Percentiles rank a stretch among this genome's conserved stretches.
Conservation (phyloP, 2,888 invertebrate species). For the Antheraea yamamai region DNA sequence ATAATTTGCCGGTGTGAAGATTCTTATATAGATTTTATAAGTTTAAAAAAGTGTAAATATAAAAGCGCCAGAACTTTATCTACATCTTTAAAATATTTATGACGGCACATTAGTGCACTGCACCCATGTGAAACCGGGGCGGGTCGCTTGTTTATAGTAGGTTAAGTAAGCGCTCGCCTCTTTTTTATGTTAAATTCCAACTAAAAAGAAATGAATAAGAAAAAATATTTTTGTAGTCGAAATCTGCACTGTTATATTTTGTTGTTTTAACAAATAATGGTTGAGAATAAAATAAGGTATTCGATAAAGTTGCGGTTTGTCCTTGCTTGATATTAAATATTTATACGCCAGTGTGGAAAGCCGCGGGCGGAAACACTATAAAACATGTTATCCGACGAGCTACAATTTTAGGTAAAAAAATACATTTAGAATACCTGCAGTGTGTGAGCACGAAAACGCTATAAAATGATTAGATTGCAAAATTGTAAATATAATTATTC, state of each 20-base stretch:
- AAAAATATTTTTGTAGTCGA: background rate
- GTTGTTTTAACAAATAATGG: slow-evolving; percentile 44
- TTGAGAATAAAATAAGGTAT: slow-evolving; percentile 35
- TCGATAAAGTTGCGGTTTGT: slow-evolving; percentile 50
- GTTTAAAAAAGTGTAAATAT: too few relatives aligned
- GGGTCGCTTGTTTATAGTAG: too few relatives aligned
- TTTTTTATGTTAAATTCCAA: too few relatives aligned
- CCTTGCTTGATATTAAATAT: slow-evolving; percentile 61
- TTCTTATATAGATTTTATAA: too few relatives aligned
- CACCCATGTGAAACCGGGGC: too few relatives aligned
- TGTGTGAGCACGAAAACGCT: slow-evolving; percentile 31
- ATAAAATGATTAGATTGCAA: slow-evolving; percentile 32
- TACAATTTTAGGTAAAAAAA: slow-evolving; percentile 51
- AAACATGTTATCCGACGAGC: slow-evolving; percentile 56
- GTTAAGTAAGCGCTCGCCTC: too few relatives aligned
- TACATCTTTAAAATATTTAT: too few relatives aligned
- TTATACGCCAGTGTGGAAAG: slow-evolving; percentile 49
- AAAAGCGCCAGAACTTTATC: too few relatives aligned
- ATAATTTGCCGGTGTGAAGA: too few relatives aligned
- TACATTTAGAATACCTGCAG: slow-evolving; percentile 37
- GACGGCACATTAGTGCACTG: too few relatives aligned
- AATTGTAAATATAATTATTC: background rate
- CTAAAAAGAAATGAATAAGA: too few relatives aligned
- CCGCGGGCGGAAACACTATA: slow-evolving; percentile 49
- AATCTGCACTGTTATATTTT: slow-evolving; percentile 25